Conservation (phyloP, 2,888 invertebrate species). For the Gymnosoma rotundatum region DNA sequence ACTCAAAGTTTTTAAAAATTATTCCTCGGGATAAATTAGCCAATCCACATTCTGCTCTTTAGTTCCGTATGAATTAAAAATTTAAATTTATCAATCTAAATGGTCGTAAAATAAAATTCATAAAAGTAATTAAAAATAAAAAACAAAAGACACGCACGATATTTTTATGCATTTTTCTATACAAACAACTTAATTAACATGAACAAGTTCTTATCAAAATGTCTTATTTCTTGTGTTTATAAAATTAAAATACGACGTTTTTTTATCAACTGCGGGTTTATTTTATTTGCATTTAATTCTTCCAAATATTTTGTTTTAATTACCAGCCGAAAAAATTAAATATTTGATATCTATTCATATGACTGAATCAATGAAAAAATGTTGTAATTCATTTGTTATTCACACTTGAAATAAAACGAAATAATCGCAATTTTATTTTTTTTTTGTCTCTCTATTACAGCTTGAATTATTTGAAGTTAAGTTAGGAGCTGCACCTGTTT, state of each 20-base stretch:
- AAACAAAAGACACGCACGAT: not conserved
- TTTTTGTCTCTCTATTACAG: slow-evolving; percentile 10
- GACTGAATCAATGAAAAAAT: slow-evolving; percentile 30
- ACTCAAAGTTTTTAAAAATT: too few relatives aligned
- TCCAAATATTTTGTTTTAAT: slow-evolving; percentile 17
- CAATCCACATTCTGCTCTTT: too few relatives aligned
- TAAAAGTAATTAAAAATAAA: not conserved
- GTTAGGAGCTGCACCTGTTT: slow-evolving; percentile 61
- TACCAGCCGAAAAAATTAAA: slow-evolving; percentile 20
- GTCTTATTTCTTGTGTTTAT: slow-evolving; percentile 24
- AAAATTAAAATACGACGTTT: slow-evolving; percentile 25
- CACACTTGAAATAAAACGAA: slow-evolving; percentile 62
- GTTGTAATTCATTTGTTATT: slow-evolving; percentile 64
- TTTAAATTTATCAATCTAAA: too few relatives aligned
- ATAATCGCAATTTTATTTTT: slow-evolving; percentile 27
- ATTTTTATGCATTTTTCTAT: not conserved
- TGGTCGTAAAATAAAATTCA: too few relatives aligned
- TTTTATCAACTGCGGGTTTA: slow-evolving; percentile 11
- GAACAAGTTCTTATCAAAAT: slow-evolving; percentile 53
- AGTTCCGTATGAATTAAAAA: too few relatives aligned
- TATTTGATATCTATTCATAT: slow-evolving; percentile 41
- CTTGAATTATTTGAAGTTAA: slow-evolving; percentile 8
- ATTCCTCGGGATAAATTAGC: too few relatives aligned
- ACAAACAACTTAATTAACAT: slow-evolving; percentile 53
- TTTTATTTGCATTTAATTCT: slow-evolving; percentile 8